phyloP scores from a whole-genome alignment of 2,888 invertebrate species.

The Mantis religiosa region DNA sequence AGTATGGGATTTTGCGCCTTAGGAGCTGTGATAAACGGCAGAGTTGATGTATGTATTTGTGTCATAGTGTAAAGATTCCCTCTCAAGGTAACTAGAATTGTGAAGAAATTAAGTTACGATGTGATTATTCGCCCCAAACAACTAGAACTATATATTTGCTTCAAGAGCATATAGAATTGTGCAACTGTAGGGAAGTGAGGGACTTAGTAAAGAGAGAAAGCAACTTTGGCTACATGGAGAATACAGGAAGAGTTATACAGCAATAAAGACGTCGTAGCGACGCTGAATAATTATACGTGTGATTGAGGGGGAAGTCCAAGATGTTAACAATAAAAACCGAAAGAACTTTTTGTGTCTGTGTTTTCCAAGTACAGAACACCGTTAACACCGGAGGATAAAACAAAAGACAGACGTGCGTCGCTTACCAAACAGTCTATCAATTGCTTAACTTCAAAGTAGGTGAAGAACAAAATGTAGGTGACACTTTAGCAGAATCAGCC shows the following conservation, averaged over 20 bases:
- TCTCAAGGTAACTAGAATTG: too few species aligned
- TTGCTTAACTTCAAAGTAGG: neutral
- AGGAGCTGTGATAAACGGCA: too few species aligned
- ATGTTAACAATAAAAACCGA: neutral
- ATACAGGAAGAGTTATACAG: neutral
- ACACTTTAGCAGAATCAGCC: neutral
- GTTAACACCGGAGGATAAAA: neutral
- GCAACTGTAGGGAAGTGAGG: too few species aligned
- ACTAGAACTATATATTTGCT: too few species aligned
- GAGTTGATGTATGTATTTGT: too few species aligned
- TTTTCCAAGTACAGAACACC: neutral
- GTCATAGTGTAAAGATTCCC: too few species aligned
- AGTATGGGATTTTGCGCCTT: too few species aligned
- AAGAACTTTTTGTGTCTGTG: neutral
- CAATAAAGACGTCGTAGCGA: neutral
- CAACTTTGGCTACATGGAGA: neutral
- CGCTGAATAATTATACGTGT: neutral
- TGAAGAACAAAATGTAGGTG: neutral
- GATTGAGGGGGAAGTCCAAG: neutral
- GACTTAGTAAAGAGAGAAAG: too few species aligned
- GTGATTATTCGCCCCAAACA: too few species aligned
- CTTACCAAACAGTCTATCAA: neutral
- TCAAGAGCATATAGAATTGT: too few species aligned
- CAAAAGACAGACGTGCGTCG: neutral
- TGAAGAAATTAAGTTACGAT: too few species aligned